Conservation (phyloP, 2,888 invertebrate genomes). For the Pristionchus fissidentatus region DNA sequence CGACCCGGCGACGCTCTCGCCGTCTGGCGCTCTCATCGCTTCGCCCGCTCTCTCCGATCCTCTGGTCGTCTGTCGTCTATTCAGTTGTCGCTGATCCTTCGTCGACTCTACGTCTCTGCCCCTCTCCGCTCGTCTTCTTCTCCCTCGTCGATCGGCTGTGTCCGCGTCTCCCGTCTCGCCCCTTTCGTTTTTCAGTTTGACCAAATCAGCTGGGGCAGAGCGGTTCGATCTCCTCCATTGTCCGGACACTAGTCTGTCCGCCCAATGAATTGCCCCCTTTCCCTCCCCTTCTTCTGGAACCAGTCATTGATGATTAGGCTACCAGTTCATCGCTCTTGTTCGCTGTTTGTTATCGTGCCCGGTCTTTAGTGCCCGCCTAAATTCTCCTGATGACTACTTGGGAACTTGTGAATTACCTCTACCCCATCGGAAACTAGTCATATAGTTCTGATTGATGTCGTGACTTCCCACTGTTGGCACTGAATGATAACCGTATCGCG, state of each 20-base stretch:
- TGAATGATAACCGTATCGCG: no score
- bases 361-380: no score
- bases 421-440: not conserved
- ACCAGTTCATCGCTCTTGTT: no score
- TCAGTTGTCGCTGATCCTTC: not conserved
- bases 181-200: slow-evolving; percentile 32
- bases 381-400: not conserved
- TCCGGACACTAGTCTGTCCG: no score
- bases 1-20: not conserved
- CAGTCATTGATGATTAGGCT: not conserved
- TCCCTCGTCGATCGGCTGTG: not conserved
- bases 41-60: not conserved
- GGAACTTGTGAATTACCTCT: not conserved
- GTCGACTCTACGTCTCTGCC: not conserved
- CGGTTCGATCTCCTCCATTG: no score
- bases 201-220: slow-evolving; percentile 42
- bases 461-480: no score
- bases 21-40: not conserved
- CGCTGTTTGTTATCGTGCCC: no score
- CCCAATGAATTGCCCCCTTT: no score
- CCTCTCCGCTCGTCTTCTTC: not conserved
- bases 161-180: not conserved
- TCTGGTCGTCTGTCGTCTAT: not conserved
- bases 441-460: not conserved
- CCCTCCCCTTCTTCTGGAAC: not conserved